A percentile compares a stretch with the other conserved stretches of the same genome.
Conservation (phyloP, 2,888 invertebrate genomes). For the Agrotis exclamationis region DNA sequence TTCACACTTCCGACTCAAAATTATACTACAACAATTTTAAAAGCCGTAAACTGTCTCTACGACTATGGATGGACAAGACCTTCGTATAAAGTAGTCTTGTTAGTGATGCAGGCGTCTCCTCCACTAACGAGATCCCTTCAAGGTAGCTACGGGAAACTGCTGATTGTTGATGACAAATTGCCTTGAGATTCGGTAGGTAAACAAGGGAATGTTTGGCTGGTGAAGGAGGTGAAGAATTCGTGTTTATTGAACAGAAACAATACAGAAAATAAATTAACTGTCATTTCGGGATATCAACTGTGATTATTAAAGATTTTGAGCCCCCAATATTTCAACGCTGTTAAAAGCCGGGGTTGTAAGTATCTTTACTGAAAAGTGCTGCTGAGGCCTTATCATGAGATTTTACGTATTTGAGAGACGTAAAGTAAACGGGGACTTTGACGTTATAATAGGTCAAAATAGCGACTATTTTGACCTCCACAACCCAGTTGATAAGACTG, state of each 20-base stretch:
- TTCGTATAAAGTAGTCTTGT: conserved; percentile 38
- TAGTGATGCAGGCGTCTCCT: conserved; percentile 40
- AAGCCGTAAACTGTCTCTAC: conserved; percentile 18
- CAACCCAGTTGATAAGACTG: no score
- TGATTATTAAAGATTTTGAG: no score
- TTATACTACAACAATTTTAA: conserved; percentile 6
- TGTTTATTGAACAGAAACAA: neutral
- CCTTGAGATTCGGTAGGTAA: conserved; percentile 12
- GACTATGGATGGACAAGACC: conserved; percentile 34
- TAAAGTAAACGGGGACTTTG: no score
- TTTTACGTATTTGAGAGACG: no score
- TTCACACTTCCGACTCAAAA: neutral
- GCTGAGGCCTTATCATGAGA: no score
- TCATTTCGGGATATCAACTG: no score
- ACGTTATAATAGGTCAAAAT: no score
- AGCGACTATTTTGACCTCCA: no score
- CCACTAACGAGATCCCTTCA: conserved; percentile 46
- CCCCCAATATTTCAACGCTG: no score
- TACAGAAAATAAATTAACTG: neutral
- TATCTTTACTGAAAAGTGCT: no score
- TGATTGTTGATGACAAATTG: conserved; percentile 58
- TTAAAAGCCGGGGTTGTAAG: no score
- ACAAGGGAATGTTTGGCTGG: conserved; percentile 1
- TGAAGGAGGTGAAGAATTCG: neutral
- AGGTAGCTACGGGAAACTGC: conserved; percentile 30